Evolutionary conservation across 2,113 vertebrate genomes (phyloP), one percentile per base, ranked within the genome.

Genomic region (Pipa parva): DNA sequence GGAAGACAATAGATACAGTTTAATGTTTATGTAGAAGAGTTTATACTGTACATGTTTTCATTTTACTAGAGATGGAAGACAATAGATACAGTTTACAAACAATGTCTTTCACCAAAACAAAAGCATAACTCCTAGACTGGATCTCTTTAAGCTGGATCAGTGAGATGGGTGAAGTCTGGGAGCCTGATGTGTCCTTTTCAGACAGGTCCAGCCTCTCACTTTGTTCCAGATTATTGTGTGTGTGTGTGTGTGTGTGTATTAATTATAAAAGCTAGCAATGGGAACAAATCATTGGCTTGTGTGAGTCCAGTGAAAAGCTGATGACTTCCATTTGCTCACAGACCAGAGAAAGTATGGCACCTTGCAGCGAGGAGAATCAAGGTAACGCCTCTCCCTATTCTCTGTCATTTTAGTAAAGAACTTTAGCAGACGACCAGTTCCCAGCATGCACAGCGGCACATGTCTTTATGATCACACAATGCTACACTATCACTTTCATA

Each of bases 291-390:
- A 17, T 7, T 13, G 50, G 21, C 50, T 54, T 54, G 25, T 54
- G 25, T 26, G 50, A 26, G 22, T 9, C 24, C 15, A 12, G 7
- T 27, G 25, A 54, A 54, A 17, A 54, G 50, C 21, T 26, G 15
- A 2, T 13, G 15, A 4, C 50, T 20, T 56, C 22, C 6, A 17
- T 17, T 57, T 0, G 58, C 72, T 1, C 21, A n/a, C 1, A 70
- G 56, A 33, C 73, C 39, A 58, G 77, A 64, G 77, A n/a, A 27
- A 83, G 81, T 84, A 83, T 77, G 84, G 80, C 84, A 82, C 78
- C 87, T 81, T 27, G 57, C 77, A 80, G 91, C 83, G 88, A 89
- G 84, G 84, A 88, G 77, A 92, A 88, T 89, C 42, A 73, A 74
- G 37, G 80, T 63, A 74, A 85, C 88, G 85, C 88, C 90, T 83